Percentiles rank a stretch among this genome's conserved stretches.
phyloP scores from a whole-genome alignment of 2,888 invertebrate genomes.

The Dendrolimus houi region DNA sequence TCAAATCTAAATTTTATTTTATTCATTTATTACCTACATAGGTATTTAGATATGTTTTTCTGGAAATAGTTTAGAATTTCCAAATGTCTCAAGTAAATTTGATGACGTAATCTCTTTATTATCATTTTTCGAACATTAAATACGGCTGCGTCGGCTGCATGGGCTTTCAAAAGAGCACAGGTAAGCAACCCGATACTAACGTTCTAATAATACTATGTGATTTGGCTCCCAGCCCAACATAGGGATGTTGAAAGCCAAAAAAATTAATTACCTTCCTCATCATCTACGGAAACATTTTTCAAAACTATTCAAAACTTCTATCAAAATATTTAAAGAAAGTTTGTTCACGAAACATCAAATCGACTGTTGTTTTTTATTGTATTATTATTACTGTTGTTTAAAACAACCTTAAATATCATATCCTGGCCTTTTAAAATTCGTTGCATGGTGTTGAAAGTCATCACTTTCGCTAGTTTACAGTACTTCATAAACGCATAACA shows the following conservation, averaged over 20 bases:
- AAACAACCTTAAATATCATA: background rate
- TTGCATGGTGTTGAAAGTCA: conserved; percentile 22
- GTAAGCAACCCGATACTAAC: conserved; percentile 54
- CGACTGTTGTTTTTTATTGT: conserved; percentile 11
- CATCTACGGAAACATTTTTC: conserved; percentile 4
- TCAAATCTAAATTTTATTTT: background rate
- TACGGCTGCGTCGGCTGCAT: background rate
- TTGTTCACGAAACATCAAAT: background rate
- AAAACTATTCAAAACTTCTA: too few species aligned
- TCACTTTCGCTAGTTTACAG: conserved; percentile 29
- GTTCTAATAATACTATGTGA: conserved; percentile 63
- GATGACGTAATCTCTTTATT: background rate
- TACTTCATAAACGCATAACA: conserved; percentile 4
- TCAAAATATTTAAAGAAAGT: background rate
- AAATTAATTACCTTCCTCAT: conserved; percentile 20
- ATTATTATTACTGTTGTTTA: conserved; percentile 2
- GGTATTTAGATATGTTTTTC: too few species aligned
- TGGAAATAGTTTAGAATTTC: too few species aligned
- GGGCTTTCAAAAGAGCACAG: conserved; percentile 27
- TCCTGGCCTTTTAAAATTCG: conserved; percentile 2
- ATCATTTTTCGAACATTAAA: background rate
- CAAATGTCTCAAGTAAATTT: background rate
- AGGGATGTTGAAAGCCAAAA: conserved; percentile 36
- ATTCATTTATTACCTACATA: background rate
- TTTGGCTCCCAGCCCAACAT: conserved; percentile 57